These are phyloP conservation scores for Hypolimnas misippus DNA, from an alignment of 2,888 invertebrate genomes.

Conservation along the genomic window DNA sequence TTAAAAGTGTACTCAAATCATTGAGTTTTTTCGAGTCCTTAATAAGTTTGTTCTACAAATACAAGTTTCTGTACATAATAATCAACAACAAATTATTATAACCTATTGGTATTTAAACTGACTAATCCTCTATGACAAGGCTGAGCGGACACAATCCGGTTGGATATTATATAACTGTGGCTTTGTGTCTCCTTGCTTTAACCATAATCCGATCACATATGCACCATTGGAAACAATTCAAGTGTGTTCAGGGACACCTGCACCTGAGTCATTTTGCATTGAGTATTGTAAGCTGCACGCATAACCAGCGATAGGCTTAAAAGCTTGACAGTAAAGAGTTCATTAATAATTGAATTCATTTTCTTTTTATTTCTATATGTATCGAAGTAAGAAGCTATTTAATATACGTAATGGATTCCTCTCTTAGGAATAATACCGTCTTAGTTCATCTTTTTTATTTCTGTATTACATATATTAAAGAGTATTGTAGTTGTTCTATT, in stretches of 20 bases:
- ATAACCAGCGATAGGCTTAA: not conserved
- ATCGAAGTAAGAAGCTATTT: not conserved
- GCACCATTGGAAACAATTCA: constrained; percentile 44
- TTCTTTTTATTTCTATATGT: not conserved
- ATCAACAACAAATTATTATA: not conserved
- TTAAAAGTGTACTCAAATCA: too few relatives aligned
- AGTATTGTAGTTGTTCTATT: not conserved
- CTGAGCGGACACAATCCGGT: constrained; percentile 9
- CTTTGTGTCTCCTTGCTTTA: constrained; percentile 16
- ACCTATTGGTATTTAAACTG: constrained; percentile 2
- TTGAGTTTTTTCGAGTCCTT: too few relatives aligned
- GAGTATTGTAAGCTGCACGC: not conserved
- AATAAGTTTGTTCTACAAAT: too few relatives aligned
- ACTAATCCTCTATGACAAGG: constrained; percentile 12
- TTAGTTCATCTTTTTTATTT: too few relatives aligned
- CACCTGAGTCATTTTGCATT: constrained; percentile 3
- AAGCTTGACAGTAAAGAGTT: not conserved
- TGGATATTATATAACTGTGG: constrained; percentile 13
- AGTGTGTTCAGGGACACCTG: constrained; percentile 35
- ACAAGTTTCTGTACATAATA: constrained; percentile 6
- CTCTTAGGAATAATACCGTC: too few relatives aligned
- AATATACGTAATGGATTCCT: not conserved
- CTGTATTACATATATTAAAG: not conserved
- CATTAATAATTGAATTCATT: not conserved
- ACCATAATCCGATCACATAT: constrained; percentile 43